phyloP scores from a whole-genome alignment of 2,888 invertebrate genomes.

The Acrocyrtus sp. region DNA sequence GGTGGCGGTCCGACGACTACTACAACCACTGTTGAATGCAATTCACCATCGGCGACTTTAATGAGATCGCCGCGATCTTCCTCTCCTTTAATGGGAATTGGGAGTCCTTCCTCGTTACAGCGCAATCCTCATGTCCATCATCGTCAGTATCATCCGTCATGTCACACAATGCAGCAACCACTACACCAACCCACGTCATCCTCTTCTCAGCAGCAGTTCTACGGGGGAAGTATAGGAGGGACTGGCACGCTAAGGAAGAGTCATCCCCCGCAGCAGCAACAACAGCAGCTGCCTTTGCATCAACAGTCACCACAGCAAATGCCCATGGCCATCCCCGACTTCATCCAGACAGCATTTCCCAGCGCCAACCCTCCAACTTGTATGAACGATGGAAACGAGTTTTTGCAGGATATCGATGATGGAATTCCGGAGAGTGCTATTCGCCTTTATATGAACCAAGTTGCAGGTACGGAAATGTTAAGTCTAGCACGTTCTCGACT shows the following conservation, averaged over 20 bases:
- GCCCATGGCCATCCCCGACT: conserved; percentile 60
- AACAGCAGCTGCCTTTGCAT: conserved; percentile 21
- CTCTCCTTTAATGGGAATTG: conserved; percentile 58
- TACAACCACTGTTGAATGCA: conserved; percentile 51
- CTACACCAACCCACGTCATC: neutral
- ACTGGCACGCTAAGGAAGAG: conserved; percentile 44
- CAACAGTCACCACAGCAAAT: conserved; percentile 31
- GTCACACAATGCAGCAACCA: conserved; percentile 42
- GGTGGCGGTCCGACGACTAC: conserved; percentile 6
- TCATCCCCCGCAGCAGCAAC: conserved; percentile 16
- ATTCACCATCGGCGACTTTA: conserved; percentile 50
- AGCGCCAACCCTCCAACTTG: conserved; percentile 41
- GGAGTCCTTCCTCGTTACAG: conserved; percentile 51
- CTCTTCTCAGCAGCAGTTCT: conserved; percentile 6
- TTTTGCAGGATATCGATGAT: conserved; percentile 31
- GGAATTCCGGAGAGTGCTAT: conserved; percentile 55
- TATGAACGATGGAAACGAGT: conserved; percentile 33
- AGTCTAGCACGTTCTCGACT: too few relatives aligned
- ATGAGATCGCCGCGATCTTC: conserved; percentile 58
- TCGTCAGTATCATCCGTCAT: conserved; percentile 45
- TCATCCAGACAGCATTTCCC: conserved; percentile 51
- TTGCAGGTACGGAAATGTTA: conserved; percentile 59
- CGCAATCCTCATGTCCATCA: conserved; percentile 48
- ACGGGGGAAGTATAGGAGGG: conserved; percentile 10
- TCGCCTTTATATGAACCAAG: conserved; percentile 63